Base-by-base conservation (phyloP, 2,113 vertebrate genomes). In the zebrafish (Danio rerio) region DNA sequence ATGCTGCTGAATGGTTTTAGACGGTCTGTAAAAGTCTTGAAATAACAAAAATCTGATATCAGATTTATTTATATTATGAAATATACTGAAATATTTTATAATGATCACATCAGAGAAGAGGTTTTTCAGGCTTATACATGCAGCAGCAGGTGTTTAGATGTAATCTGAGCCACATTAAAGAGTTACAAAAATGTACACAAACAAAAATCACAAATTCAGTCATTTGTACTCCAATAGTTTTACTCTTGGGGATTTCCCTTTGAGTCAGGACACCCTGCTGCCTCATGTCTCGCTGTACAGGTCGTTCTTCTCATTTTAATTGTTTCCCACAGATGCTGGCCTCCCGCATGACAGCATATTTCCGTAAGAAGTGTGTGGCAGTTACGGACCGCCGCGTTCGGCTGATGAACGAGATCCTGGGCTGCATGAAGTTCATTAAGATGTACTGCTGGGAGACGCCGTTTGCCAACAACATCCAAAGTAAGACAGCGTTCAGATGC, bases 391-490 rank as follows among this genome's bases (percentile, higher is more conserved):
- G 76, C 61, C 93, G 95, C 4, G 92, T 95, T 84, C 89, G 93
- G 40, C 88, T 95, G 82, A 95, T 95, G 95, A 95, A 95, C 65
- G 94, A 95, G 90, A 94, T 95, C 85, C 87, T 95, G 81, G 86
- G 88, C 84, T 94, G 90, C 80, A 93, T 95, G 74, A 94, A 92
- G 91, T 95, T 94, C 92, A 95, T 95, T 91, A 95, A 95, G 92
- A 95, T 95, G 94, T 95, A 95, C 85, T 94, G 94, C 86, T 95
- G 94, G 94, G 94, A 95, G 77, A 92, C 91, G 8, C 89, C 89
- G 53, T 95, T 95, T 43, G 83, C 92, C 13, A 87, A 87, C 9
- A 94, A 93, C 81, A 61, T 95, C 78, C 87, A 91, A 83, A 92
- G 95, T 95, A 88, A 94, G 93, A 90, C 73, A 2, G 81, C 47